These are phyloP conservation scores for Psilanteris sp. DNA, from an alignment of 1,140 invertebrate genomes.

Conservation along the genomic window DNA sequence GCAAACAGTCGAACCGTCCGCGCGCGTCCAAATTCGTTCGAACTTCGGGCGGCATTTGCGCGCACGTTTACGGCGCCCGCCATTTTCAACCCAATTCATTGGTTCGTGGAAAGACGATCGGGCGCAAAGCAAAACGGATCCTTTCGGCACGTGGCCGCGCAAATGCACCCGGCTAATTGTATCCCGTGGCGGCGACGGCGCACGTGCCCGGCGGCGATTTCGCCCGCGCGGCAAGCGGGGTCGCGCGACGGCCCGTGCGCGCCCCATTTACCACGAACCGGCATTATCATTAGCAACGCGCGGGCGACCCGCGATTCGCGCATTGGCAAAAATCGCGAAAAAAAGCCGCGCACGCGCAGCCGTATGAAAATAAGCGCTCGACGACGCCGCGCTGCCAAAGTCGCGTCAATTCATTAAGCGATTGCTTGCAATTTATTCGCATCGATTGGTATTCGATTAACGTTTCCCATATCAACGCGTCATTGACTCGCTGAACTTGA, in stretches of 20 bases:
- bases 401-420: conserved; percentile 20
- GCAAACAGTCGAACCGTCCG: too few relatives aligned
- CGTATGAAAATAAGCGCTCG: too few relatives aligned
- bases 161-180: conserved; percentile 57
- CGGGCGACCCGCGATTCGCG: conserved; percentile 3
- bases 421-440: conserved; percentile 33
- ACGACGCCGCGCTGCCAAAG: too few relatives aligned
- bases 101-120: conserved; percentile 23
- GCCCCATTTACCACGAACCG: conserved; percentile 53
- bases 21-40: too few relatives aligned
- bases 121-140: conserved; percentile 54
- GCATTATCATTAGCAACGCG: conserved; percentile 40
- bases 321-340: too few relatives aligned
- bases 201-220: conserved; percentile 65
- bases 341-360: too few relatives aligned
- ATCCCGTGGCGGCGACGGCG: conserved; percentile 54
- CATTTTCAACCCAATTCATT: too few relatives aligned
- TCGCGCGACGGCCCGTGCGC: conserved; percentile 24
- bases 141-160: conserved; percentile 60
- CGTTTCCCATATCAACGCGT: conserved; percentile 59
- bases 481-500: conserved; percentile 63
- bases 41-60: too few relatives aligned
- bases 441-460: conserved; percentile 45
- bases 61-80: too few relatives aligned
- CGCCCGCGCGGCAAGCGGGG: conserved; percentile 20